Evolutionary conservation across 2,888 invertebrate genomes (phyloP).

Genomic region (Pycnomerus fuliginosus): DNA sequence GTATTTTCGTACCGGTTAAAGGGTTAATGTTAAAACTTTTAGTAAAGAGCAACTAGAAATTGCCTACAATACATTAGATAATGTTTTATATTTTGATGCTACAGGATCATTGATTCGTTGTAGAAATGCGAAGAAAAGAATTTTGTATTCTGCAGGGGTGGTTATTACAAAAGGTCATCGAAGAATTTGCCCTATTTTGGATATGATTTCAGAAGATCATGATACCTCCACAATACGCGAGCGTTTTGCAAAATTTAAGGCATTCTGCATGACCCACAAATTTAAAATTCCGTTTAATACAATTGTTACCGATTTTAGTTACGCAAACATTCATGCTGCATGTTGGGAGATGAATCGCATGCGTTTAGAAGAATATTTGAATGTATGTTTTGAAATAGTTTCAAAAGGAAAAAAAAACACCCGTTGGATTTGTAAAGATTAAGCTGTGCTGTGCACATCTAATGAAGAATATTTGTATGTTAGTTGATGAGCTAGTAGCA

Average conservation of each 20-base stretch:
- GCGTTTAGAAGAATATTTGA: not conserved
- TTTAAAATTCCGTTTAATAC: not conserved
- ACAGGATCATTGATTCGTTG: not conserved
- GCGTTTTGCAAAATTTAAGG: not conserved
- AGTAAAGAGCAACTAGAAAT: not conserved
- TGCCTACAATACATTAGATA: not conserved
- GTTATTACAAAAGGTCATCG: not conserved
- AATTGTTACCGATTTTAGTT: not conserved
- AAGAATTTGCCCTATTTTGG: not conserved
- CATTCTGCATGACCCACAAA: not conserved
- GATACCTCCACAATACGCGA: not conserved
- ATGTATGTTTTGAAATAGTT: not conserved
- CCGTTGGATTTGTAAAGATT: not conserved
- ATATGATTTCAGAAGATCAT: not conserved
- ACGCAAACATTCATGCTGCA: not conserved
- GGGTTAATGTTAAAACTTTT: not conserved
- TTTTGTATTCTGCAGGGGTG: not conserved
- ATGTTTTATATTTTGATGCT: not conserved
- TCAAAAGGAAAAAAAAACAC: not conserved
- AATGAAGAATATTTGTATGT: not conserved
- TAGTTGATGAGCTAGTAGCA: not conserved
- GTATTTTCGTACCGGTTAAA: too few species aligned
- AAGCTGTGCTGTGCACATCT: not conserved
- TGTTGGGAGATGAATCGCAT: not conserved
- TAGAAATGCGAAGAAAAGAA: not conserved